Evolutionary conservation across 37 sponge, comb jelly and placozoan genomes (phyloP).

Genomic region (Beroe forskalii): DNA sequence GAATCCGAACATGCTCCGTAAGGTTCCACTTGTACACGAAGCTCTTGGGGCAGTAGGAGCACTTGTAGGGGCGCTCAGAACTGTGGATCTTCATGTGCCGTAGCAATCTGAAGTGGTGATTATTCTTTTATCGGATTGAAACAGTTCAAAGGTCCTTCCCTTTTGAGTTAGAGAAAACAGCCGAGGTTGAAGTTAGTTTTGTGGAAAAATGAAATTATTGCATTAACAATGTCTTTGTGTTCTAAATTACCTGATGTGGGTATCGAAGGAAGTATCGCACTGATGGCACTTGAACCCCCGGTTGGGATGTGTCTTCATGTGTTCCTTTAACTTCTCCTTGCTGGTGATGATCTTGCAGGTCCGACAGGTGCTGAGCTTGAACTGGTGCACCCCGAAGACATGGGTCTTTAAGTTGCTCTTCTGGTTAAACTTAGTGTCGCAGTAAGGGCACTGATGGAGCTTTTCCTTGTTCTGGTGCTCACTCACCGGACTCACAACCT

Average conservation of each 20-base stretch:
- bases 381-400: conserved; percentile 64
- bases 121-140: too few species aligned
- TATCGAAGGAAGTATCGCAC: conserved; percentile 62
- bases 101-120: conserved; percentile 56
- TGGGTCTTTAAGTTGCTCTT: conserved; percentile 63
- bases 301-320: conserved; percentile 65
- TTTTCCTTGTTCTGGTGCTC: conserved; percentile 2
- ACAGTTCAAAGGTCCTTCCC: too few species aligned
- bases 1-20: conserved; percentile 45
- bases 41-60: conserved; percentile 45
- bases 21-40: conserved; percentile 63
- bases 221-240: too few species aligned
- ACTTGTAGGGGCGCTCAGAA: conserved; percentile 62
- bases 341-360: conserved; percentile 63
- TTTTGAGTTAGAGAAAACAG: too few species aligned
- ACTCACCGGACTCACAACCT: neutral
- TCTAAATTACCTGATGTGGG: conserved; percentile 52
- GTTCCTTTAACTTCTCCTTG: conserved; percentile 49
- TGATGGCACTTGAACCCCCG: conserved; percentile 51
- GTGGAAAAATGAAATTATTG: too few species aligned
- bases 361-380: conserved; percentile 60
- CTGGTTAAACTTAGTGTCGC: conserved; percentile 32
- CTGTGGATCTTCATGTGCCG: conserved; percentile 65
- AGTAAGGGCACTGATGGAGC: conserved; percentile 54
- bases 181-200: too few species aligned